Evolutionary conservation across 2,888 invertebrate genomes (phyloP), one percentile per base, ranked within the genome.

Genomic region (Drosophila picticornis): DNA sequence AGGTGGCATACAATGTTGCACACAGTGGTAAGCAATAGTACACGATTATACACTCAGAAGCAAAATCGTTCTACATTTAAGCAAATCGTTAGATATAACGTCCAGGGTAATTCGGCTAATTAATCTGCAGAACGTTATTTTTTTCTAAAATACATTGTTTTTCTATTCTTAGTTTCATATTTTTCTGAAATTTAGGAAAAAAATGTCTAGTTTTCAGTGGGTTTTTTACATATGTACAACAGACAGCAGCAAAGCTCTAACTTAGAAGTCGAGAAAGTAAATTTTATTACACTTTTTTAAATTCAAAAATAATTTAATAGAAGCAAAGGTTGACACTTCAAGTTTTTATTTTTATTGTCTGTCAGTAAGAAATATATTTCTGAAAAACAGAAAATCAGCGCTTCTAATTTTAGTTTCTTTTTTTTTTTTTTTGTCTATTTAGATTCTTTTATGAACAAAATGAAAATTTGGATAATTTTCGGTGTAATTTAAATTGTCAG

Each of bases 1-100:
- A 34, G 52, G 83, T 68, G 74, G 77, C 88, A 85, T 60, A 53
- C 29, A 60, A 46, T 57, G 52, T 59, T 65, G 70, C 55, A 59
- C 19, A 40, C 46, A 48, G 53, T 67, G 48, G 34, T 52, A 27
- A 19, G 38, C 6, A 62, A 11, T 4, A 25, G 31, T 22, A 27
- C 7, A 22, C n/a, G 16, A 5, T 5, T 10, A 2, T 50, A 29
- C 38, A 29, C 46, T 9, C 7, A 43, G 11, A 22, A 22, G 11
- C n/a, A 43, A 22, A 43, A 4, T 40, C n/a, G 9, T 40, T 40
- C 38, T 4, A 9, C 3, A 38, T 38, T 43, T n/a, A n/a, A 11
- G 40, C 2, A 46, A 46, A 46, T 22, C 13, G 13, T 6, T 46
- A 7, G 4, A 13, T 22, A 1, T 22, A 3, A 1, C 22, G 6